Evolutionary conservation across 1,140 invertebrate species (phyloP).

Genomic region (Aradophagus sp.): DNA sequence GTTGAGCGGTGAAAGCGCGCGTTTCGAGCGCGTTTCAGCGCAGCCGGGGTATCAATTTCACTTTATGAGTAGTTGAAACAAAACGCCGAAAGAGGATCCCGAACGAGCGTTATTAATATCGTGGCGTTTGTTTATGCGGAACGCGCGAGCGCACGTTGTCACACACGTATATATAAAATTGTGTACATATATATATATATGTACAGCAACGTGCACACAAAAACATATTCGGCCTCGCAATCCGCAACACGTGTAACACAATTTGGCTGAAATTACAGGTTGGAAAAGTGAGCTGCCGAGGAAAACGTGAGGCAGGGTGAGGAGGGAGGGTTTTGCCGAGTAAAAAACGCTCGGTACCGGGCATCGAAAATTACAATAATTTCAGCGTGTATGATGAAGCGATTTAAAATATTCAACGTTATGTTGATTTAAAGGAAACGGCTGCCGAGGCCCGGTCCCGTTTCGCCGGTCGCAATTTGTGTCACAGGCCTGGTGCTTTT

Average conservation of each 20-base stretch:
- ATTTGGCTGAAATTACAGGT: conserved; percentile 43
- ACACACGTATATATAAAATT: too few relatives aligned
- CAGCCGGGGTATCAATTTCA: conserved; percentile 27
- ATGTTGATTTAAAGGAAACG: conserved; percentile 40
- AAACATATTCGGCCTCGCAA: too few relatives aligned
- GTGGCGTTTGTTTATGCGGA: conserved; percentile 17
- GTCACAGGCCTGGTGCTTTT: conserved; percentile 17
- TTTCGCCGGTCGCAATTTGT: conserved; percentile 21
- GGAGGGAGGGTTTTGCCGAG: too few relatives aligned
- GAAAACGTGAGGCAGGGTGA: too few relatives aligned
- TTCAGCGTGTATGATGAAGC: conserved; percentile 37
- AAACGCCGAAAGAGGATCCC: conserved; percentile 9
- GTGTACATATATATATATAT: too few relatives aligned
- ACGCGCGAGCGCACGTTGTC: too few relatives aligned
- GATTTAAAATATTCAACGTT: conserved; percentile 47
- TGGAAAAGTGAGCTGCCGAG: conserved; percentile 42
- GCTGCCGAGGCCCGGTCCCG: conserved; percentile 1
- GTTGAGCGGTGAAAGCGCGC: conserved; percentile 18
- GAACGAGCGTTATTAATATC: conserved; percentile 16
- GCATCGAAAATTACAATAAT: conserved; percentile 53
- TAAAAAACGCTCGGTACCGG: conserved; percentile 36
- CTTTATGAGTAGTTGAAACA: conserved; percentile 34
- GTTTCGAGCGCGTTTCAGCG: conserved; percentile 14
- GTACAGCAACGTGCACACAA: too few relatives aligned
- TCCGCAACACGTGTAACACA: conserved; percentile 32